Percentiles rank a stretch among this genome's conserved stretches.
Evolutionary conservation across 2,888 invertebrate genomes (phyloP).

Genomic region (Gastracanthus pulcherrimus): DNA sequence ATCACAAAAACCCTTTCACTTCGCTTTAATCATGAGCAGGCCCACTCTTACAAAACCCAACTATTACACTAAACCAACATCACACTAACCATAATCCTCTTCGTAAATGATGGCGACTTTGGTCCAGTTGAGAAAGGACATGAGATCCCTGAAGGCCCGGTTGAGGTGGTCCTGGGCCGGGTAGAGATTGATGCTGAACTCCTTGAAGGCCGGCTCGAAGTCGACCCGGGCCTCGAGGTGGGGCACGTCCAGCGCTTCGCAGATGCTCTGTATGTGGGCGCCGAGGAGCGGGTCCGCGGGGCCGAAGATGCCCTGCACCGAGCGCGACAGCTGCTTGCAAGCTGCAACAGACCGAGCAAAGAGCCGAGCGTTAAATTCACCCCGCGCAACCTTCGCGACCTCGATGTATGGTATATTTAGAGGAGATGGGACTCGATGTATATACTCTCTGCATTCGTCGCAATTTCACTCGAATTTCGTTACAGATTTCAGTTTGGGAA

Average conservation of each 20-base stretch:
- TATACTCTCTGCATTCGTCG: no score
- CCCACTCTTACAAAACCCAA: no score
- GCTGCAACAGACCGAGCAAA: conserved; percentile 80
- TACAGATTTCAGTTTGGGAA: no score
- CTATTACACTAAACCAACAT: no score
- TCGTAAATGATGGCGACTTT: conserved; percentile 96
- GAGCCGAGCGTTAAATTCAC: no score
- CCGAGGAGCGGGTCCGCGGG: conserved; percentile 91
- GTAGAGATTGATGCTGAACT: conserved; percentile 92
- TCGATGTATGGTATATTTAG: no score
- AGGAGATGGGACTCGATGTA: no score
- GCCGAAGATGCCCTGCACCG: conserved; percentile 93
- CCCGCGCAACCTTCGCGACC: no score
- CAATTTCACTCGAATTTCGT: no score
- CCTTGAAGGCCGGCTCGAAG: conserved; percentile 82
- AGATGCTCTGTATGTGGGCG: conserved; percentile 92
- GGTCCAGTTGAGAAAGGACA: conserved; percentile 94
- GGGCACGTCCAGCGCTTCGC: conserved; percentile 93
- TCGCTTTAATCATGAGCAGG: no score
- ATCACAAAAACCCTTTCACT: no score
- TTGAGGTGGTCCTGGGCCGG: conserved; percentile 91
- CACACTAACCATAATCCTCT: conserved; percentile 88
- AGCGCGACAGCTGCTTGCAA: conserved; percentile 89
- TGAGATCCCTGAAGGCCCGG: conserved; percentile 90
- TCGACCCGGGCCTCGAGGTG: conserved; percentile 89